A percentile compares a stretch with the other conserved stretches of the same genome.
Conservation (phyloP, 2,797 vertebrate genomes). For the Periparus ater region DNA sequence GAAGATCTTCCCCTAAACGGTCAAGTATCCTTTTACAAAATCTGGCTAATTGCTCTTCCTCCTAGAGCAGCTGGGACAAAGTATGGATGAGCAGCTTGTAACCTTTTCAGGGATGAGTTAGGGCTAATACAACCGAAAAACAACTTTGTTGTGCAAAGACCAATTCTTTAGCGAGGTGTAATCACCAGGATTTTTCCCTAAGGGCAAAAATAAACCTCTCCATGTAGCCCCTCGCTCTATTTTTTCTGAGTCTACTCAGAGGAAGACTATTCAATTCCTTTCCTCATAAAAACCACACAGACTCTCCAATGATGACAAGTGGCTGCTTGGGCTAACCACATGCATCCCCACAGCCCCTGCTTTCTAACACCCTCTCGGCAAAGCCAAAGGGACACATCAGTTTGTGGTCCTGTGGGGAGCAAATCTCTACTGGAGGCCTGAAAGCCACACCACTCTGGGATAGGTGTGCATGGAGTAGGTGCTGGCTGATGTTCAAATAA, state of each 20-base stretch:
- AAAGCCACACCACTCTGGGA: slow-evolving; percentile 2
- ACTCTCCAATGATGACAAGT: slow-evolving; percentile 59
- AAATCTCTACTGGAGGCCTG: background rate
- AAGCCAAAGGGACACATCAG: slow-evolving; percentile 34
- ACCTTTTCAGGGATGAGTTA: background rate
- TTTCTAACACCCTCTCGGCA: slow-evolving; percentile 49
- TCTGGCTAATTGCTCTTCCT: background rate
- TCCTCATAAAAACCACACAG: slow-evolving; percentile 60
- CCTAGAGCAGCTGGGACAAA: background rate
- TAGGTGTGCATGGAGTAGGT: background rate
- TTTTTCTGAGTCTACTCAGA: slow-evolving; percentile 30
- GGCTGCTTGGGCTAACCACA: slow-evolving; percentile 72
- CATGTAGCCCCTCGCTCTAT: background rate
- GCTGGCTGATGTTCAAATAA: slow-evolving; percentile 10
- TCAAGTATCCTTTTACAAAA: background rate
- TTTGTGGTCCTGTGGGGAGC: slow-evolving; percentile 37
- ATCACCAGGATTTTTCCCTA: background rate
- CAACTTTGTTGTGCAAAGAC: background rate
- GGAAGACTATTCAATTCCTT: slow-evolving; percentile 22
- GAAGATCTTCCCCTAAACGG: background rate
- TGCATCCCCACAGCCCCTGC: slow-evolving; percentile 41
- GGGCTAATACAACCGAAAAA: background rate
- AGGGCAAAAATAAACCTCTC: background rate
- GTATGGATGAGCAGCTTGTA: background rate
- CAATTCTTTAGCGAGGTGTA: background rate